These are phyloP conservation scores for Nothocercus nigrocapillus DNA, from an alignment of 2,113 vertebrate genomes.

Conservation along the genomic window DNA sequence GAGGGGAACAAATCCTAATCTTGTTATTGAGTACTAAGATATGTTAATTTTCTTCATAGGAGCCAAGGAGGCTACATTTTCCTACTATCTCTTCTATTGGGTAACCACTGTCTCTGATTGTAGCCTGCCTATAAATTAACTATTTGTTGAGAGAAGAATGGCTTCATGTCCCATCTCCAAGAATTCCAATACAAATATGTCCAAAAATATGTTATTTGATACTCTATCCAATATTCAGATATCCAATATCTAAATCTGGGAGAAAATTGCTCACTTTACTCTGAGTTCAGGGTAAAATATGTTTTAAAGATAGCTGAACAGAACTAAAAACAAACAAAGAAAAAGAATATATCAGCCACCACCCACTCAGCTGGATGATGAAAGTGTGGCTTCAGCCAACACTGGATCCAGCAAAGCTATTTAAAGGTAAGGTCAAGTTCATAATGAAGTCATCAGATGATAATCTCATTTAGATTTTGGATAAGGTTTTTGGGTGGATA, in stretches of 20 bases:
- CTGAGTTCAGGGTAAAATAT: neutral
- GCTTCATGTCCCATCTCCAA: neutral
- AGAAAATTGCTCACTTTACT: neutral
- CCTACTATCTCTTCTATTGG: neutral
- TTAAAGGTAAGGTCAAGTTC: neutral
- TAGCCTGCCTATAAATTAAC: neutral
- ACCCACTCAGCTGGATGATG: neutral
- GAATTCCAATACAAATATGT: neutral
- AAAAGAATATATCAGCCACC: neutral
- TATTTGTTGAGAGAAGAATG: neutral
- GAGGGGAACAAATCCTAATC: neutral
- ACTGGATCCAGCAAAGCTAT: neutral
- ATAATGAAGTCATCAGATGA: slow-evolving; percentile 5
- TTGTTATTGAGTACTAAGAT: neutral
- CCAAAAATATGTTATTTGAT: neutral
- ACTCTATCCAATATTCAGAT: neutral
- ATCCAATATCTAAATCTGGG: neutral
- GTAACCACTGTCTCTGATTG: neutral
- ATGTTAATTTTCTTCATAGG: neutral
- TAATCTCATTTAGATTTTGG: neutral
- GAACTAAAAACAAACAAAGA: neutral
- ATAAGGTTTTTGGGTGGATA: neutral
- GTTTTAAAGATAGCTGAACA: neutral
- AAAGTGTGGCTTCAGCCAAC: neutral
- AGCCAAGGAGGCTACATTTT: neutral